phyloP scores from a whole-genome alignment of 2,113 vertebrate species.

The Dissostichus mawsoni region DNA sequence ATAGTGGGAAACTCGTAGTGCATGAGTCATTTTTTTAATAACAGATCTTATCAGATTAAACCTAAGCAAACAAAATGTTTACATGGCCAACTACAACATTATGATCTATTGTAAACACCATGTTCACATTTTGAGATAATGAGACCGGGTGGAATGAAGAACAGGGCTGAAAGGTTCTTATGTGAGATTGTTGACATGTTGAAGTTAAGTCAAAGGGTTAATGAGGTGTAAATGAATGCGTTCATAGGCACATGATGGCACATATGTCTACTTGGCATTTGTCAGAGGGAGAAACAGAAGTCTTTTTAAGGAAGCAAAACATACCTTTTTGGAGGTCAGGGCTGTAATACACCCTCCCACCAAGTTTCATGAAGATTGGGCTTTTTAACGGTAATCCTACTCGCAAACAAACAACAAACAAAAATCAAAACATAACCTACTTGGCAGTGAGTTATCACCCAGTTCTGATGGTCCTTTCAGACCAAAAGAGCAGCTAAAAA shows the following conservation, averaged over 20 bases:
- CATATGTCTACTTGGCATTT: neutral
- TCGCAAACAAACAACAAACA: no score
- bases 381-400: no score
- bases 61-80: slow-evolving; percentile 14
- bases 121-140: slow-evolving; percentile 3
- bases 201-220: neutral
- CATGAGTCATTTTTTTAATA: slow-evolving; percentile 51
- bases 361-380: no score
- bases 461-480: no score
- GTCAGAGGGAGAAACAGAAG: neutral
- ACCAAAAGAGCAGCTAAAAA: neutral
- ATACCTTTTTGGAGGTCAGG: neutral
- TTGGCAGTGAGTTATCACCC: no score
- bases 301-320: neutral
- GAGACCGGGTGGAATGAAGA: neutral
- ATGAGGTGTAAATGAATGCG: neutral
- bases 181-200: neutral
- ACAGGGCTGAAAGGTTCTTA: neutral
- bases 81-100: slow-evolving; percentile 4
- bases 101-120: slow-evolving; percentile 25
- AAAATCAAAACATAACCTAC: no score
- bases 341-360: no score
- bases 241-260: neutral
- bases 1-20: slow-evolving; percentile 31
- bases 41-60: slow-evolving; percentile 30